Evolutionary conservation across 2,797 vertebrate species (phyloP), one percentile per base, ranked within the genome.

Genomic region (Poecilia wingei): DNA sequence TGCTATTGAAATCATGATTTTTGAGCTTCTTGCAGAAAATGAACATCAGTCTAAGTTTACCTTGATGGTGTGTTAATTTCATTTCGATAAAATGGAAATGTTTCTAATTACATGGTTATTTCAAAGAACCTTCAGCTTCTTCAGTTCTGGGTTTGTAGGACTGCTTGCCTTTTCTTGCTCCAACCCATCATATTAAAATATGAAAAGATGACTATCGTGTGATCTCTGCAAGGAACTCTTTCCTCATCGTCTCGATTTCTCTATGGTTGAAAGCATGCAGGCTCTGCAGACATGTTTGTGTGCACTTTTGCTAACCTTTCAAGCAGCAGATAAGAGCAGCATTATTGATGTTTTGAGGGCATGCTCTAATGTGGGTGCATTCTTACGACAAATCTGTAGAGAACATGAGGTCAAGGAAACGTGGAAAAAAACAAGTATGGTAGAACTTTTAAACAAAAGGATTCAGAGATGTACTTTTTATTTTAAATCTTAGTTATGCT

Each of bases 281-380:
- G 84, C 84, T 64, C 82, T 51, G 73, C 78, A 84, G 82, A 72
- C 75, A 76, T 89, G 84, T 91, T 90, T 90, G 79, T 78, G 77
- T 88, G 85, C 81, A 84, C 84, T 75, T 84, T 85, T 59, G 72
- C 74, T 79, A 79, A 86, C 82, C 84, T 82, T 83, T 84, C 78
- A 47, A 57, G 53, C 66, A 57, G 43, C 45, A 91, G 89, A 94
- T 92, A 90, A 84, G 87, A 89, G 80, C 79, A 79, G 88, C 91
- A 74, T 86, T 91, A 93, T 90, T 90, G 88, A 93, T 91, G 80
- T 90, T 90, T 81, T 75, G 68, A 83, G 77, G 79, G 55, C 78
- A 76, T 75, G 79, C 74, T 64, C 75, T 75, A 77, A 92, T 93
- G 83, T 72, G 82, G 79, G 79, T 12, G 14, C 75, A 86, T 86